Base-by-base conservation (phyloP, 1,140 invertebrate genomes). In the Brachionus calyciflorus region DNA sequence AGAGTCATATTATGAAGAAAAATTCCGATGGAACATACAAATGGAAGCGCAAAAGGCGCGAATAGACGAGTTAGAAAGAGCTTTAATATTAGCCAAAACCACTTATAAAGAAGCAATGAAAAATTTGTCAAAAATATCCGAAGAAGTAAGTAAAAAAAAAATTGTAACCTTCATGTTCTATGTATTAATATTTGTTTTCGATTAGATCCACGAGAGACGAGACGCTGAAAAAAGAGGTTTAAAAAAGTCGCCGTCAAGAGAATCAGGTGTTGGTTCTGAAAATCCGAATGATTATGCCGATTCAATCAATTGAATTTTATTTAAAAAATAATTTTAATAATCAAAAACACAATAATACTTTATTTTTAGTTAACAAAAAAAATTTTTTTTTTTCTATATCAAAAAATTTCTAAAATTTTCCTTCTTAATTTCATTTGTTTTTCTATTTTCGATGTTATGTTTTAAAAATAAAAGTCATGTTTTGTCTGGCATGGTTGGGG, bases 261-360 rank as follows among this genome's bases (percentile, higher is more conserved):
- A 93, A 82, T 92, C 92, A 0, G 92, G 92, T 5, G 92, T 94
- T 7, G 92, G 92, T 12, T 92, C 92, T 1, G 92, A 94, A 79
- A 77, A 76, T 76, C 51, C 73, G 24, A 40, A 41, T 19, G 41
- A 57, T 37, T 55, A 46, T 55, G 14, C 57, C 44, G 51, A 57
- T 5, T 53, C 69, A 28, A 24, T 51, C 14, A 41, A 73, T 41
- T 60, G 37, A 10, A n/a, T 21, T 57, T 57, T 57, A 10, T 57
- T 57, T 57, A 19, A n/a, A n/a, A n/a, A n/a, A n/a, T n/a, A n/a
- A n/a, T n/a, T n/a, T n/a, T n/a, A n/a, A n/a, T n/a, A n/a, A n/a
- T n/a, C n/a, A n/a, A n/a, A n/a, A n/a, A n/a, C n/a, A n/a, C n/a
- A n/a, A n/a, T n/a, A n/a, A n/a, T n/a, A n/a, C n/a, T n/a, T n/a